These are phyloP conservation scores for Rallus crepitans DNA, from an alignment of 2,797 vertebrate species.

Conservation along the genomic window DNA sequence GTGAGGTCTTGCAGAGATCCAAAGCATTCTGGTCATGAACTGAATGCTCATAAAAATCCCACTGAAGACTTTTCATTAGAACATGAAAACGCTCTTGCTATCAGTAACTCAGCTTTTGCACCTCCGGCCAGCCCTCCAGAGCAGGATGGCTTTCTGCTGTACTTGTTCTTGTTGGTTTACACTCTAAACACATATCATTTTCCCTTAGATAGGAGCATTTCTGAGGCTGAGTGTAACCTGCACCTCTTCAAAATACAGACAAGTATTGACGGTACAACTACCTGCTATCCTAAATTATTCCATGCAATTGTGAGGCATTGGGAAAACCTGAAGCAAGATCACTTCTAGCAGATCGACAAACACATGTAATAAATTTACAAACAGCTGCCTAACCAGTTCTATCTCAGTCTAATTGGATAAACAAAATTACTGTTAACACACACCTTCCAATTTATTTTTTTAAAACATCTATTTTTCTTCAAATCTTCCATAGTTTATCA, in stretches of 20 bases:
- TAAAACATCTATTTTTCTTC: neutral
- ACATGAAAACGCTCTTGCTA: neutral
- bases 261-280: neutral
- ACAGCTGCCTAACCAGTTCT: neutral
- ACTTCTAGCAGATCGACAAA: neutral
- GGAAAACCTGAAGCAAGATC: neutral
- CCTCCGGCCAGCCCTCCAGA: neutral
- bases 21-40: neutral
- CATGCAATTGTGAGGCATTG: neutral
- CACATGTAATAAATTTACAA: neutral
- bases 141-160: neutral
- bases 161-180: neutral
- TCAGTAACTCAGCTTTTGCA: neutral
- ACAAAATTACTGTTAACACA: neutral
- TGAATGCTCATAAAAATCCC: neutral
- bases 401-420: neutral
- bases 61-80: neutral
- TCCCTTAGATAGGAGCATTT: neutral
- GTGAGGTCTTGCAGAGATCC: neutral
- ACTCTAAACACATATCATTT: neutral
- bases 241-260: neutral
- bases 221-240: rapidly evolving
- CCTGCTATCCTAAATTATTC: neutral
- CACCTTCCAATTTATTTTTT: neutral
- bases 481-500: neutral